phyloP scores from a whole-genome alignment of 2,888 invertebrate species.

The Eupithecia centaureata region DNA sequence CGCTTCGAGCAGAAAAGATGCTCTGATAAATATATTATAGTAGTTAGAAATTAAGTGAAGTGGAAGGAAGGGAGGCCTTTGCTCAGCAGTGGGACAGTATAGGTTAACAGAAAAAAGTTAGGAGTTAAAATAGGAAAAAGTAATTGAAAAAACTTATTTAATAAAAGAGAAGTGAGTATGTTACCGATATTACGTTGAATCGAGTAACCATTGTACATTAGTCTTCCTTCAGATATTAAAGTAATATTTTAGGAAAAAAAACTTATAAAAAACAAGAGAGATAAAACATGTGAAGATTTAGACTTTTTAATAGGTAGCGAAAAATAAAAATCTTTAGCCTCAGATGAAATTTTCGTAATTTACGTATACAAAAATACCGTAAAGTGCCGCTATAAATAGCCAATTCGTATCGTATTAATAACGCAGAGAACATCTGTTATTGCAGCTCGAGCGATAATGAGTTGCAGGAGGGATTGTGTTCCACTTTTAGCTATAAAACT shows the following conservation, averaged over 20 bases:
- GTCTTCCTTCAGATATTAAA: too few species aligned
- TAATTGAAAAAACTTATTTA: background rate
- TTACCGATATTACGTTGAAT: background rate
- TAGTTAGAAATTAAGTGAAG: background rate
- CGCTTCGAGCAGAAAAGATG: background rate
- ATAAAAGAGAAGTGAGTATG: background rate
- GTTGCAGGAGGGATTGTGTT: slow-evolving; percentile 45
- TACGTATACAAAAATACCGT: slow-evolving; percentile 38
- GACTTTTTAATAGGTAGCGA: too few species aligned
- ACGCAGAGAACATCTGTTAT: slow-evolving; percentile 68
- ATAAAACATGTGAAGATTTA: too few species aligned
- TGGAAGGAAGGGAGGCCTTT: too few species aligned
- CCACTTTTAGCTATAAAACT: background rate
- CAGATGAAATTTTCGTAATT: background rate
- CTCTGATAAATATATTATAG: background rate
- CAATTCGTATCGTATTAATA: slow-evolving; percentile 66
- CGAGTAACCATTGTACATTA: background rate
- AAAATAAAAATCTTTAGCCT: background rate
- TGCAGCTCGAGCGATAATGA: slow-evolving; percentile 64
- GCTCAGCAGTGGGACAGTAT: too few species aligned
- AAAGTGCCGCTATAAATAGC: slow-evolving; percentile 52
- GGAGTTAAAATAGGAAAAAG: too few species aligned
- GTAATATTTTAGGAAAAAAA: too few species aligned
- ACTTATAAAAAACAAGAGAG: too few species aligned
- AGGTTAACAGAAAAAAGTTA: too few species aligned